A percentile compares a stretch with the other conserved stretches of the same genome.
These are phyloP conservation scores for Eumeta japonica DNA, from an alignment of 1,140 invertebrate species.

Conservation along the genomic window DNA sequence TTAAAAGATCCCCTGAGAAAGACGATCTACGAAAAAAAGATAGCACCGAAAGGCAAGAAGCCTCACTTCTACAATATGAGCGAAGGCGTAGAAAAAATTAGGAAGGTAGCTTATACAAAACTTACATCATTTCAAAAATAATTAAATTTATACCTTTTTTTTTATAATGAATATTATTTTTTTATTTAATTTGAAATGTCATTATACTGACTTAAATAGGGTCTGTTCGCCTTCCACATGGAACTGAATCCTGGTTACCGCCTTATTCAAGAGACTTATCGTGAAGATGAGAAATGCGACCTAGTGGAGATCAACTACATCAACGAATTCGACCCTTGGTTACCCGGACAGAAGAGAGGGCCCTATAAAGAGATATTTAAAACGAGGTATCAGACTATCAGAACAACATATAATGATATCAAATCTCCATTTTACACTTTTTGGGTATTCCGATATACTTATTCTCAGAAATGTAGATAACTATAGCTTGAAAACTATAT, in stretches of 20 bases:
- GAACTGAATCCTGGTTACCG: conserved; percentile 61
- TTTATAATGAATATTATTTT: no score
- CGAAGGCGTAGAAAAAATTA: conserved; percentile 59
- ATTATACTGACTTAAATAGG: no score
- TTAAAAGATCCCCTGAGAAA: conserved; percentile 60
- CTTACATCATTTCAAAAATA: background rate
- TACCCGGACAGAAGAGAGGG: conserved; percentile 60
- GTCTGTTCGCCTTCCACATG: conserved; percentile 64
- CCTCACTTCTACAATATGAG: conserved; percentile 52
- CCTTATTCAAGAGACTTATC: conserved; percentile 62
- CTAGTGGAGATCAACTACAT: conserved; percentile 63
- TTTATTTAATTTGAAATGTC: no score
- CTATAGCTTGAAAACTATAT: no score
- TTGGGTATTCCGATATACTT: no score
- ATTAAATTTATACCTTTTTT: background rate
- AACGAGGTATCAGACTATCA: conserved; percentile 57
- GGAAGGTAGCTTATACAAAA: conserved; percentile 32
- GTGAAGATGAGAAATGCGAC: conserved; percentile 66
- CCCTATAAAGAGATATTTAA: conserved; percentile 63
- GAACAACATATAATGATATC: background rate
- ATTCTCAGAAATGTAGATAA: no score
- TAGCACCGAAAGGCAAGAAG: conserved; percentile 54
- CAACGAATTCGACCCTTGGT: conserved; percentile 60
- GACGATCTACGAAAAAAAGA: conserved; percentile 62
- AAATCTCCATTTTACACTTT: no score